Evolutionary conservation across 2,888 invertebrate genomes (phyloP).

Genomic region (Lobophora halterata): DNA sequence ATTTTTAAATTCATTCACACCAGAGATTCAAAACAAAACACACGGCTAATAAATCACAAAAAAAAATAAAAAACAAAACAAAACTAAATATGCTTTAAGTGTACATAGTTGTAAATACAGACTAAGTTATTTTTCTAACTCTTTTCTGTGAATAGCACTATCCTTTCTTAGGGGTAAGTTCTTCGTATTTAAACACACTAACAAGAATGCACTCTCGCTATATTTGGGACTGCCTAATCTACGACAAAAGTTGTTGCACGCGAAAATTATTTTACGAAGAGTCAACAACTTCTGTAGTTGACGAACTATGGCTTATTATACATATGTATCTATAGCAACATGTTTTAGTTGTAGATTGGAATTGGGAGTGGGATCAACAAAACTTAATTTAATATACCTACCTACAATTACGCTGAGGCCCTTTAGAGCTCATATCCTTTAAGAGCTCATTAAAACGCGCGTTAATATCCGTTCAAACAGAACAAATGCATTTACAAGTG

Average conservation of each 20-base stretch:
- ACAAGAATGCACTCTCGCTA: background rate
- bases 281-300: slow-evolving; percentile 11
- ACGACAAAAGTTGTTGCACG: slow-evolving; percentile 3
- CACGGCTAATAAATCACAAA: slow-evolving; percentile 15
- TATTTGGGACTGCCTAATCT: slow-evolving; percentile 6
- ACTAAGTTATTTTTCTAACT: slow-evolving; percentile 15
- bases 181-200: slow-evolving; percentile 8
- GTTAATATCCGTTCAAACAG: background rate
- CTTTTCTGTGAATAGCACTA: slow-evolving; percentile 14
- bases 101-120: slow-evolving; percentile 5
- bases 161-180: slow-evolving; percentile 2
- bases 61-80: slow-evolving; percentile 14
- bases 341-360: slow-evolving; percentile 18
- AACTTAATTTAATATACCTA: background rate
- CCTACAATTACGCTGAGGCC: slow-evolving; percentile 8
- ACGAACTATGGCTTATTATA: slow-evolving; percentile 5
- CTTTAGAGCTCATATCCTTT: background rate
- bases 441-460: too few relatives aligned
- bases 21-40: slow-evolving; percentile 5
- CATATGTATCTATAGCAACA: slow-evolving; percentile 7
- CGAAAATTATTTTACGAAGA: slow-evolving; percentile 1
- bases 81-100: slow-evolving; percentile 20
- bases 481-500: background rate
- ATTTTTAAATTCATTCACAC: slow-evolving; percentile 2
- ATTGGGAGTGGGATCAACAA: slow-evolving; percentile 20